These are phyloP conservation scores for Acromyrmex heyeri DNA, from an alignment of 1,140 invertebrate species.

Conservation along the genomic window DNA sequence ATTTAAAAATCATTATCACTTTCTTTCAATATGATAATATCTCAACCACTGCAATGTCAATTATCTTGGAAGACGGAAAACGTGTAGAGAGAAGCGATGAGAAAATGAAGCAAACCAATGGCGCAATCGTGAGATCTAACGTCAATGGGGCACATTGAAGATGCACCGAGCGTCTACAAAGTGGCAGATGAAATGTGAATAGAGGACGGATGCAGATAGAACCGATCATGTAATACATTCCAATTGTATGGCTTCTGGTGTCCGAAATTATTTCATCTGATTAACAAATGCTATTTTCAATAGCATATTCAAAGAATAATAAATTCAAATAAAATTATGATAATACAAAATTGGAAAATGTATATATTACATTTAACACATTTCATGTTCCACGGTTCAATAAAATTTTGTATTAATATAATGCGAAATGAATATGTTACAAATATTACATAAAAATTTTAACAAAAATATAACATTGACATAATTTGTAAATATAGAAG, in stretches of 20 bases:
- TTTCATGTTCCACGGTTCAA: too few species aligned
- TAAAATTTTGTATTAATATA: too few species aligned
- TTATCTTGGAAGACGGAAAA: conserved; percentile 18
- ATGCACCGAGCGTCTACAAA: conserved; percentile 53
- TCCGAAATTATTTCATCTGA: conserved; percentile 47
- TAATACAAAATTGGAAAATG: too few species aligned
- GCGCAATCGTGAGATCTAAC: conserved; percentile 39
- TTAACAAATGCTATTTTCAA: not conserved
- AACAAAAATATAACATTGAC: too few species aligned
- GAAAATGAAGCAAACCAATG: conserved; percentile 52
- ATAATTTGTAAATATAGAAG: too few species aligned
- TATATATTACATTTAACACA: too few species aligned
- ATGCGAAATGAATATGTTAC: too few species aligned
- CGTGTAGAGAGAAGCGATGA: not conserved
- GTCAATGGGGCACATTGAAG: conserved; percentile 48
- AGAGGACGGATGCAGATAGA: conserved; percentile 28
- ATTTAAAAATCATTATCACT: not conserved
- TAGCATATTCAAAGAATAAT: not conserved
- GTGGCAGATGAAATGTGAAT: conserved; percentile 54
- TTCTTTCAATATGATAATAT: conserved; percentile 2
- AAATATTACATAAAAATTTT: too few species aligned
- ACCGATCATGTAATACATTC: conserved; percentile 60
- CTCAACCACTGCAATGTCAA: conserved; percentile 20
- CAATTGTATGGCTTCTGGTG: conserved; percentile 20
- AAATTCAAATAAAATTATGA: conserved; percentile 7